Conservation (phyloP, 2,888 invertebrate species). For the Ochropleura plecta region DNA sequence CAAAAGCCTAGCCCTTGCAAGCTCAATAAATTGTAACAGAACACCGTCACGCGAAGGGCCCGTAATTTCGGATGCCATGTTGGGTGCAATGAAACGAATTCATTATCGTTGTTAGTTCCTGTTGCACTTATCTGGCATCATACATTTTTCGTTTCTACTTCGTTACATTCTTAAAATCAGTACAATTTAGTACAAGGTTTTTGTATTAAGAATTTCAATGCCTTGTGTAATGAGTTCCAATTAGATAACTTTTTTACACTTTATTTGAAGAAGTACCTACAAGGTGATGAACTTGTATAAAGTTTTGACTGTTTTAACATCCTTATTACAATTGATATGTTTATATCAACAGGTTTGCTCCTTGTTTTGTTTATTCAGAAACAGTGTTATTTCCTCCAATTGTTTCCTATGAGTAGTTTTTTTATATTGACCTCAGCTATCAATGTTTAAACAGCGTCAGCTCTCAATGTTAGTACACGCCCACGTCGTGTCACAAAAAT, state of each 20-base stretch:
- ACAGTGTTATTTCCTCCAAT: conserved; percentile 41
- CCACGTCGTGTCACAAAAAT: conserved; percentile 71
- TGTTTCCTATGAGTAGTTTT: conserved; percentile 66
- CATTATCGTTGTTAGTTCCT: conserved; percentile 55
- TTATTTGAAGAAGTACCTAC: conserved; percentile 6
- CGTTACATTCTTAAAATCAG: conserved; percentile 26
- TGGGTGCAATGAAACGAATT: conserved; percentile 57
- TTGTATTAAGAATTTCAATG: conserved; percentile 36
- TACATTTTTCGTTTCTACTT: conserved; percentile 24
- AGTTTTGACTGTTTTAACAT: conserved; percentile 14
- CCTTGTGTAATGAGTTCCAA: conserved; percentile 46
- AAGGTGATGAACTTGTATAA: conserved; percentile 17
- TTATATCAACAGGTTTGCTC: conserved; percentile 29
- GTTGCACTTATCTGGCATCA: conserved; percentile 50
- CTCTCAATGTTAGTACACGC: conserved; percentile 79
- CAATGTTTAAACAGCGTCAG: conserved; percentile 70
- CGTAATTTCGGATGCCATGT: conserved; percentile 66
- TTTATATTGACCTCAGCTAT: conserved; percentile 75
- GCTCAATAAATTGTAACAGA: conserved; percentile 78
- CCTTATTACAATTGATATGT: conserved; percentile 10
- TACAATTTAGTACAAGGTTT: conserved; percentile 18
- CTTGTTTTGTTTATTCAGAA: conserved; percentile 25
- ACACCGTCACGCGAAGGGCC: conserved; percentile 80
- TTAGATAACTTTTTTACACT: conserved; percentile 42
- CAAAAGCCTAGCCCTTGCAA: conserved; percentile 78